phyloP scores from a whole-genome alignment of 2,797 vertebrate genomes.

The Antrozous pallidus region DNA sequence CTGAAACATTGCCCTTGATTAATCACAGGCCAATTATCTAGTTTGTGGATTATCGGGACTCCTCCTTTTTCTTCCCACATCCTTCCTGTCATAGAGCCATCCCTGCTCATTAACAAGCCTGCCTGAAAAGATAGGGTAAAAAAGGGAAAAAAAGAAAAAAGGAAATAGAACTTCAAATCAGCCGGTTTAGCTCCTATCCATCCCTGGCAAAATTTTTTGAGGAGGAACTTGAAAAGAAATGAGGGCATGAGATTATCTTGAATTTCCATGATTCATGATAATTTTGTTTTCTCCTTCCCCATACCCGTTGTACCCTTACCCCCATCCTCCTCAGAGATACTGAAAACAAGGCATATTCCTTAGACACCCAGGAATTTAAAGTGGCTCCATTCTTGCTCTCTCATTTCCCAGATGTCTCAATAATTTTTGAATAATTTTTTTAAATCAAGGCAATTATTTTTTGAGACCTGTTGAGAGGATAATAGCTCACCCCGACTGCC shows the following conservation, averaged over 20 bases:
- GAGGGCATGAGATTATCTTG: background rate
- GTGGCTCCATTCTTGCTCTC: background rate
- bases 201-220: background rate
- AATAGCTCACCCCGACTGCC: background rate
- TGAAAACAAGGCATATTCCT: background rate
- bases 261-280: background rate
- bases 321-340: background rate
- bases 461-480: background rate
- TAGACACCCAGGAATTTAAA: conserved; percentile 3
- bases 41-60: conserved; percentile 28
- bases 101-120: conserved; percentile 58
- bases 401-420: background rate
- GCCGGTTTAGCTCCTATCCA: conserved; percentile 31
- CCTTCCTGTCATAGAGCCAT: conserved; percentile 23
- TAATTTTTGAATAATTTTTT: background rate
- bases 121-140: conserved; percentile 3
- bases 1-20: conserved; percentile 43
- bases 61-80: conserved; percentile 51
- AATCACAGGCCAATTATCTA: conserved; percentile 59
- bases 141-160: too few relatives aligned
- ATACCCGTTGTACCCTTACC: background rate
- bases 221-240: conserved; percentile 29
- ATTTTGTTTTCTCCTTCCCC: background rate
- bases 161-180: background rate
- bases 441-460: background rate